Evolutionary conservation across 2,888 invertebrate species (phyloP).

Genomic region (Perizoma affinitatum): DNA sequence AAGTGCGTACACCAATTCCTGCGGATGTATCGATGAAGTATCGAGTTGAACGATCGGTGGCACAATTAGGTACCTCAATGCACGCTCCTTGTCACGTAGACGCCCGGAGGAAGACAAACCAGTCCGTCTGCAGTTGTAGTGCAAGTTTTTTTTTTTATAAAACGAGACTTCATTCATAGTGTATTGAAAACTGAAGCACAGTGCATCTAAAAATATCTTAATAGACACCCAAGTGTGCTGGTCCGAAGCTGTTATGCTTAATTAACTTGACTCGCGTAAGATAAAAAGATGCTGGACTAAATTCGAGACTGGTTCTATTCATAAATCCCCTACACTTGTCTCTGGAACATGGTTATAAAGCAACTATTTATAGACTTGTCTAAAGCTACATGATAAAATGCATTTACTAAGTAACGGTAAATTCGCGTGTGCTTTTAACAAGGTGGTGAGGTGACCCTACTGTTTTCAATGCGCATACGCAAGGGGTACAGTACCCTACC

Average conservation of each 20-base stretch:
- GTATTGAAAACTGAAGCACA: constrained; percentile 68
- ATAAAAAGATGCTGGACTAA: constrained; percentile 61
- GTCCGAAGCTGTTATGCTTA: constrained; percentile 41
- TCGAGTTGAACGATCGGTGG: constrained; percentile 60
- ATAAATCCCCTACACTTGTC: constrained; percentile 28
- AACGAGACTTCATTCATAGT: constrained; percentile 81
- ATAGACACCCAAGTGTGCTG: constrained; percentile 50
- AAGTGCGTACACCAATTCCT: constrained; percentile 54
- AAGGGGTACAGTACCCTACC: constrained; percentile 62
- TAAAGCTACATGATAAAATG: constrained; percentile 32
- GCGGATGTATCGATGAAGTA: constrained; percentile 61
- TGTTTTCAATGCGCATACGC: constrained; percentile 62
- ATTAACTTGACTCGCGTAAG: constrained; percentile 56
- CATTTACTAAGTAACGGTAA: constrained; percentile 62
- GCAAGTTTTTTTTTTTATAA: constrained; percentile 72
- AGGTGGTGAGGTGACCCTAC: constrained; percentile 38
- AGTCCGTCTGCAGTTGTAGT: constrained; percentile 56
- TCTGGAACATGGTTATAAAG: constrained; percentile 6
- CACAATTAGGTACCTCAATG: constrained; percentile 71
- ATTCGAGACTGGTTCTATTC: constrained; percentile 50
- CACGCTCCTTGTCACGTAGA: constrained; percentile 66
- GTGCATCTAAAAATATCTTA: constrained; percentile 61
- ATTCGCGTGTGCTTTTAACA: constrained; percentile 59
- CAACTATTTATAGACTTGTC: constrained; percentile 23
- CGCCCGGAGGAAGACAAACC: constrained; percentile 67